Evolutionary conservation across 2,113 vertebrate genomes (phyloP).

Genomic region (Tragelaphus imberbis): DNA sequence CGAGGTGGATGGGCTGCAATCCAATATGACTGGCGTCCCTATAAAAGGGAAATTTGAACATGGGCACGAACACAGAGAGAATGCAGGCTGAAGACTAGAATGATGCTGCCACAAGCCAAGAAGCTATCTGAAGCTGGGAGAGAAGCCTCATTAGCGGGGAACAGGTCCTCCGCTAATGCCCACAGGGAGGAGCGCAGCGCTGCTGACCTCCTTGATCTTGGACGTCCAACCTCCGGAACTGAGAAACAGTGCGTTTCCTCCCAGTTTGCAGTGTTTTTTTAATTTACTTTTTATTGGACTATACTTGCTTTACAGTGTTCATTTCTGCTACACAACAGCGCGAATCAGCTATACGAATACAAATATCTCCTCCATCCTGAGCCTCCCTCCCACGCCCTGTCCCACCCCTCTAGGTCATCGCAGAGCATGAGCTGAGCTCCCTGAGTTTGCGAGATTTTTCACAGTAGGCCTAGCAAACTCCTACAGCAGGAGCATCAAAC

Average conservation of each 20-base stretch:
- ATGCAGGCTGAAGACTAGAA: background rate
- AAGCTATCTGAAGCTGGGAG: background rate
- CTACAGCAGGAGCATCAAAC: too few species aligned
- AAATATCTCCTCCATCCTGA: background rate
- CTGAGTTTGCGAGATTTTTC: background rate
- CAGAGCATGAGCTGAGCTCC: background rate
- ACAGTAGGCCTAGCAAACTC: background rate
- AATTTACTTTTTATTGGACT: background rate
- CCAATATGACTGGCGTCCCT: background rate
- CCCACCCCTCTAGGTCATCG: background rate
- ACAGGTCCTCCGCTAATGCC: accelerated
- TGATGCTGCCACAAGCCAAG: background rate
- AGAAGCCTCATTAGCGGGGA: background rate
- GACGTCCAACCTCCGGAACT: background rate
- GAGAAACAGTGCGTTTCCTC: background rate
- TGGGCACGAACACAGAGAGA: background rate
- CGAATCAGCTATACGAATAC: background rate
- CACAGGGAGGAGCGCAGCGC: background rate
- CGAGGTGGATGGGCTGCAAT: background rate
- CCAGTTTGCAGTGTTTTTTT: background rate
- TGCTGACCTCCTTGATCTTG: background rate
- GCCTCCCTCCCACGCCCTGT: background rate
- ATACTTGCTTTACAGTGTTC: background rate
- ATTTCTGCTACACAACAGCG: background rate
- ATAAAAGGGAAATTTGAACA: background rate